Evolutionary conservation across 2,113 vertebrate species (phyloP).

Genomic region (Axis porcinus): DNA sequence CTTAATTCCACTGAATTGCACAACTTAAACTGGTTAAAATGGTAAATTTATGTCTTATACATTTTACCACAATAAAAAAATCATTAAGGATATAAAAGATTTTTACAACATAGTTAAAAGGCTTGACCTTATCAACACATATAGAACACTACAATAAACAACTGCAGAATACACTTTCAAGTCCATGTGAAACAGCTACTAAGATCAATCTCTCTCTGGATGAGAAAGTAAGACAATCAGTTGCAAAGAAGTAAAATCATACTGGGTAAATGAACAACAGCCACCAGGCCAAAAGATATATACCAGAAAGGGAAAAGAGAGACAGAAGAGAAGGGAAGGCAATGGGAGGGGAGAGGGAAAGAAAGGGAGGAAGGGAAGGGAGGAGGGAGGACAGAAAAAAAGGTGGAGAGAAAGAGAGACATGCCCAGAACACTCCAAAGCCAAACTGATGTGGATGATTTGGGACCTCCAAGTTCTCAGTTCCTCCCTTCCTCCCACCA

Average conservation of each 20-base stretch:
- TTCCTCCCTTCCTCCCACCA: too few relatives aligned
- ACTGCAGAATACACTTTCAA: neutral
- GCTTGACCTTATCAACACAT: neutral
- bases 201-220: neutral
- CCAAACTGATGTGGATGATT: neutral
- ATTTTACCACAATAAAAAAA: neutral
- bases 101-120: neutral
- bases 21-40: neutral
- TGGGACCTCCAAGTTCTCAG: neutral
- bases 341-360: neutral
- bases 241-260: neutral
- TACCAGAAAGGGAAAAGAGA: neutral
- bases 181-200: neutral
- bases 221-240: constrained; percentile 6
- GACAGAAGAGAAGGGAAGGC: neutral
- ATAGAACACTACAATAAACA: neutral
- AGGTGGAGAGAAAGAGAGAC: neutral
- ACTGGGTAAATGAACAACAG: neutral
- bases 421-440: neutral
- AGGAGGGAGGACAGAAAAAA: neutral
- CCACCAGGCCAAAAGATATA: neutral
- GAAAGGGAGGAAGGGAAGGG: neutral
- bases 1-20: neutral
- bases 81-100: neutral
- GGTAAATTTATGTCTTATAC: neutral